phyloP scores from a whole-genome alignment of 2,113 vertebrate species.

The Microcebus ravelobensis region DNA sequence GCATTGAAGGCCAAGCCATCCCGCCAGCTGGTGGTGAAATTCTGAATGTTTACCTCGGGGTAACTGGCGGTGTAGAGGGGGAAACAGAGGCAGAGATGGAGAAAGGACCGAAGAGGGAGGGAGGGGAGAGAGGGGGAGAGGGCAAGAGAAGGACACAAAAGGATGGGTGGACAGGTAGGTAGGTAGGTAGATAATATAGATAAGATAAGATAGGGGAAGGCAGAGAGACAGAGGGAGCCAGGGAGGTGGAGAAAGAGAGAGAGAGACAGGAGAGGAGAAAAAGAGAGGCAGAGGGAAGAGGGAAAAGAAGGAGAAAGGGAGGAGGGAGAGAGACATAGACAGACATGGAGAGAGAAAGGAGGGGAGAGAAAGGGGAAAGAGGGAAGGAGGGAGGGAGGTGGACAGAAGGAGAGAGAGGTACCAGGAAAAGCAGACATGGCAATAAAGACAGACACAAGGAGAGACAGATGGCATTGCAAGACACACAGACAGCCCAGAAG shows the following conservation, averaged over 20 bases:
- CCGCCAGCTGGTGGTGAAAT: conserved; percentile 97
- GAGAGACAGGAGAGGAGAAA: neutral
- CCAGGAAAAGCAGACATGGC: neutral
- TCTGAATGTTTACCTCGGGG: conserved; percentile 96
- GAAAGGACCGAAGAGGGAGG: fast-evolving
- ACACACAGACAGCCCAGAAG: neutral
- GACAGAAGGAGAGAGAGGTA: neutral
- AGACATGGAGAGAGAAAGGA: neutral
- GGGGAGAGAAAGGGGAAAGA: too few species aligned
- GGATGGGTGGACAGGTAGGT: neutral
- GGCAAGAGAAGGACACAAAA: neutral
- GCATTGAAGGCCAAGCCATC: conserved; percentile 97
- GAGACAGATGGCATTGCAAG: neutral
- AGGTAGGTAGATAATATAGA: neutral
- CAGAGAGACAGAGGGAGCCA: neutral
- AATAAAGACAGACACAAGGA: neutral
- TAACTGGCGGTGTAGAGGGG: conserved; percentile 85
- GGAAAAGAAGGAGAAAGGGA: too few species aligned
- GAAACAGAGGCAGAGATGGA: neutral
- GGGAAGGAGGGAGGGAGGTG: neutral
- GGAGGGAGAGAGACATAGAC: too few species aligned
- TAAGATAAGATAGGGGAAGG: too few species aligned
- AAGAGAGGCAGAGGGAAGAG: too few species aligned
- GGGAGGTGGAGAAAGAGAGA: neutral
- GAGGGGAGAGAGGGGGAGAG: neutral